Conservation (phyloP, 2,113 vertebrate genomes). For the Miniopterus natalensis region DNA sequence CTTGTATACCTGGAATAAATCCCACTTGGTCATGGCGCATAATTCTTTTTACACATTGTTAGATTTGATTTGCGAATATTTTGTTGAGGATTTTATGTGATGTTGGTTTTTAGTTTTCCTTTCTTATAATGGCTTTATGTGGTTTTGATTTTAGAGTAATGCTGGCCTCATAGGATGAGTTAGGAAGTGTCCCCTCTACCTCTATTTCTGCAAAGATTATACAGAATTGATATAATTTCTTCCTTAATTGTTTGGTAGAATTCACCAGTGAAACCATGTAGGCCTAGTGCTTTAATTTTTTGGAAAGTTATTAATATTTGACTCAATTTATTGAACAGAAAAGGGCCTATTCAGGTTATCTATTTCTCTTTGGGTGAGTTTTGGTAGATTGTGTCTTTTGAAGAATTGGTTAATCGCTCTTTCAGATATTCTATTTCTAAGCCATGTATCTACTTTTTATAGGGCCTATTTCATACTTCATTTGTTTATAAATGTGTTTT, state of each 20-base stretch:
- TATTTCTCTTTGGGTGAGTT: not conserved
- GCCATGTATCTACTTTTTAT: not conserved
- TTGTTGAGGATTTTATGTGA: not conserved
- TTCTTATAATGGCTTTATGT: not conserved
- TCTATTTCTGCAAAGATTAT: not conserved
- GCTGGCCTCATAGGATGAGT: not conserved
- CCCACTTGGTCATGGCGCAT: not conserved
- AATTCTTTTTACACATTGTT: not conserved
- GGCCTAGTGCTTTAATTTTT: not conserved
- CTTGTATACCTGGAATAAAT: constrained; percentile 23
- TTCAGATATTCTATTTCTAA: constrained; percentile 44
- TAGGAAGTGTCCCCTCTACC: constrained; percentile 4
- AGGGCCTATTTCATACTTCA: not conserved
- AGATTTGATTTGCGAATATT: not conserved
- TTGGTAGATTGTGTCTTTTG: constrained; percentile 34
- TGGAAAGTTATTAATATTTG: not conserved
- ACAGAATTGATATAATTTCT: not conserved
- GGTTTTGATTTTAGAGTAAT: constrained; percentile 26
- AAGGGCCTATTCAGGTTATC: not conserved
- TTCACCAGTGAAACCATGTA: constrained; percentile 2
- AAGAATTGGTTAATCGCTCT: not conserved
- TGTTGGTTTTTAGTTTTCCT: not conserved
- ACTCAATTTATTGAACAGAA: constrained; percentile 19
- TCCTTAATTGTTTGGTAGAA: not conserved
- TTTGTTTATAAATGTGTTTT: constrained; percentile 13